Evolutionary conservation across 2,888 invertebrate genomes (phyloP).

Genomic region (Coenonympha arcania): DNA sequence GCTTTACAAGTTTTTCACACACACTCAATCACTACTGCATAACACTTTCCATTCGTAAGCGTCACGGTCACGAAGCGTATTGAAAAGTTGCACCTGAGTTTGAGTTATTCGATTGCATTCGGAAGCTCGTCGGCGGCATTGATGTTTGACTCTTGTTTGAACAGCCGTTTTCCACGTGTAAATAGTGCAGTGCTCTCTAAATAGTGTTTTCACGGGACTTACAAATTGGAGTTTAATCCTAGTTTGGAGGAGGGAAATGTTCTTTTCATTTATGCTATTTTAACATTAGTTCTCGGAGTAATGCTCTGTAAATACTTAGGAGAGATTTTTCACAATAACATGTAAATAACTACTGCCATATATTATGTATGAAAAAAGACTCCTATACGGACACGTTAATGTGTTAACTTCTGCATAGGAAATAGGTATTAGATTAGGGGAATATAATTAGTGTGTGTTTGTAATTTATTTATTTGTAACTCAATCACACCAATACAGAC

Average conservation of each 20-base stretch:
- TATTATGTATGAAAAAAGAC: too few species aligned
- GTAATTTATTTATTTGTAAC: too few species aligned
- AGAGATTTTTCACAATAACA: too few species aligned
- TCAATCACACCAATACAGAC: too few species aligned
- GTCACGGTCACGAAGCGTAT: conserved; percentile 68
- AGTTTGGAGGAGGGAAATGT: background rate
- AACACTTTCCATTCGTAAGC: conserved; percentile 51
- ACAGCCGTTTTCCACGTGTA: conserved; percentile 21
- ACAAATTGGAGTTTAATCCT: background rate
- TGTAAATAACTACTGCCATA: too few species aligned
- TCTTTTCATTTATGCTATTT: background rate
- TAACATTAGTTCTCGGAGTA: too few species aligned
- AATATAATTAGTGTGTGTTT: too few species aligned
- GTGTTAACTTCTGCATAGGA: too few species aligned
- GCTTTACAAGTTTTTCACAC: too few species aligned
- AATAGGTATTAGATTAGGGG: too few species aligned
- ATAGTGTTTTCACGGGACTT: conserved; percentile 6
- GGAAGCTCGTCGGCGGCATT: conserved; percentile 45
- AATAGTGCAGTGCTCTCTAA: conserved; percentile 12
- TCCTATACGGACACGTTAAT: too few species aligned
- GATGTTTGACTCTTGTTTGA: conserved; percentile 37
- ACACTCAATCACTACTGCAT: conserved; percentile 31
- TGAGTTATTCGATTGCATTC: conserved; percentile 60
- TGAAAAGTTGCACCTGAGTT: conserved; percentile 67
- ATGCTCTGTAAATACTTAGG: too few species aligned